Conservation (phyloP, 1,140 invertebrate genomes). For the Diachasma alloeum region DNA sequence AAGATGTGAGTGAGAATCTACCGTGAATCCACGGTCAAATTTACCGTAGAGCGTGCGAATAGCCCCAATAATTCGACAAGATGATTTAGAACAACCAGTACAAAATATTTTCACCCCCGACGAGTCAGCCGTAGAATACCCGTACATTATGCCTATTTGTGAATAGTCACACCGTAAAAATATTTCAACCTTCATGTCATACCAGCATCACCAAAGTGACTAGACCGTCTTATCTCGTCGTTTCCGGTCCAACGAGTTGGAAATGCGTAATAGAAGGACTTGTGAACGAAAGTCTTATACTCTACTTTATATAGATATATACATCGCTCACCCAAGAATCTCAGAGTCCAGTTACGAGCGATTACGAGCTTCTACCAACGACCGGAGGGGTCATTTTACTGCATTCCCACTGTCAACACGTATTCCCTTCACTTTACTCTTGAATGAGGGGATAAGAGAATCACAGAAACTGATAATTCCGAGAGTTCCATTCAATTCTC, state of each 20-base stretch:
- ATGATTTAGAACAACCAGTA: too few species aligned
- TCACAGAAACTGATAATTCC: background rate
- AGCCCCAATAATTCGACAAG: too few species aligned
- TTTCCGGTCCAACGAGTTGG: slow-evolving; percentile 63
- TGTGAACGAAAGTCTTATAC: slow-evolving; percentile 4
- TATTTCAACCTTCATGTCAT: slow-evolving; percentile 1
- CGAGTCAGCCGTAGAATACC: too few species aligned
- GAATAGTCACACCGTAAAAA: background rate
- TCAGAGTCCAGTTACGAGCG: slow-evolving; percentile 17
- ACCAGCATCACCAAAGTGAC: slow-evolving; percentile 33
- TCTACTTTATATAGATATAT: background rate
- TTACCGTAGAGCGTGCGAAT: too few species aligned
- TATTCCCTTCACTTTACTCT: background rate
- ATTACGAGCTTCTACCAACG: slow-evolving; percentile 23
- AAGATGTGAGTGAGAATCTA: too few species aligned
- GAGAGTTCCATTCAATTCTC: background rate
- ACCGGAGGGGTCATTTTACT: slow-evolving; percentile 24
- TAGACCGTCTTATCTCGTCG: slow-evolving; percentile 60
- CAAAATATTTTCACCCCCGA: too few species aligned
- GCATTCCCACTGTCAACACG: background rate
- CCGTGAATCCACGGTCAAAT: too few species aligned
- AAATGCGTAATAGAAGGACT: slow-evolving; percentile 62
- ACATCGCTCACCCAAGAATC: slow-evolving; percentile 6
- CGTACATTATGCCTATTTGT: too few species aligned
- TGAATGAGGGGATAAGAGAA: background rate